Conservation (phyloP, 2,113 vertebrate genomes). For the Carollia perspicillata region DNA sequence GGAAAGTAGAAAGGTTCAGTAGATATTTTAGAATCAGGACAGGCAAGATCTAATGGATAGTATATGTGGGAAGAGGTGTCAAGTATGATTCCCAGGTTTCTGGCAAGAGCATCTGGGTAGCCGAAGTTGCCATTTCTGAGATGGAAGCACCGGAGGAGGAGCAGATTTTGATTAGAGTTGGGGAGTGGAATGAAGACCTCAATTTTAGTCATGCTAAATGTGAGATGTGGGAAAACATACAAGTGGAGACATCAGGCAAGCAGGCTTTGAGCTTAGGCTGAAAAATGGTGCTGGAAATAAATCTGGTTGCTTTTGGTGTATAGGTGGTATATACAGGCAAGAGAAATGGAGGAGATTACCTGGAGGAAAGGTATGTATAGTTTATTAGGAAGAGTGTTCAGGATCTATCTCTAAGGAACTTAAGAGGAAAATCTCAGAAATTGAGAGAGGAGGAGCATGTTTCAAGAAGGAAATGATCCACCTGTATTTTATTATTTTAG, state of each 20-base stretch:
- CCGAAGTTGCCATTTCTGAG: constrained; percentile 43
- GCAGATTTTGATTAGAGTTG: constrained; percentile 31
- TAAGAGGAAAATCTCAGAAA: constrained; percentile 24
- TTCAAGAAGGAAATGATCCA: background rate
- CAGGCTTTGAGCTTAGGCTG: background rate
- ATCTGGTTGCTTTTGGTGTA: background rate
- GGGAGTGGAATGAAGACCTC: constrained; percentile 16
- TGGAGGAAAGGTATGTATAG: background rate
- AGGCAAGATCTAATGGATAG: constrained; percentile 23
- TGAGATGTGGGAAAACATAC: constrained; percentile 48
- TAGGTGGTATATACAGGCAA: background rate
- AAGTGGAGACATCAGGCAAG: background rate
- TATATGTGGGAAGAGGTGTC: constrained; percentile 34
- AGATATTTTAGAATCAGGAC: constrained; percentile 49
- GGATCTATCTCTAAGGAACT: background rate
- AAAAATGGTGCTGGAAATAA: background rate
- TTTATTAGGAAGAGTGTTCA: background rate
- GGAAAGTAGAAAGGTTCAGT: constrained; percentile 41
- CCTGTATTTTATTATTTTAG: constrained; percentile 22
- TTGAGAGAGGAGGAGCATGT: background rate
- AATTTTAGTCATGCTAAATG: constrained; percentile 1
- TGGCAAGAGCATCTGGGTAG: constrained; percentile 43
- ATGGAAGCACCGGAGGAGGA: constrained; percentile 38
- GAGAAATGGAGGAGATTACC: background rate
- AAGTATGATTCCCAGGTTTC: constrained; percentile 45